Evolutionary conservation across 2,888 invertebrate genomes (phyloP).

Genomic region (Didymodactylos carnosus): DNA sequence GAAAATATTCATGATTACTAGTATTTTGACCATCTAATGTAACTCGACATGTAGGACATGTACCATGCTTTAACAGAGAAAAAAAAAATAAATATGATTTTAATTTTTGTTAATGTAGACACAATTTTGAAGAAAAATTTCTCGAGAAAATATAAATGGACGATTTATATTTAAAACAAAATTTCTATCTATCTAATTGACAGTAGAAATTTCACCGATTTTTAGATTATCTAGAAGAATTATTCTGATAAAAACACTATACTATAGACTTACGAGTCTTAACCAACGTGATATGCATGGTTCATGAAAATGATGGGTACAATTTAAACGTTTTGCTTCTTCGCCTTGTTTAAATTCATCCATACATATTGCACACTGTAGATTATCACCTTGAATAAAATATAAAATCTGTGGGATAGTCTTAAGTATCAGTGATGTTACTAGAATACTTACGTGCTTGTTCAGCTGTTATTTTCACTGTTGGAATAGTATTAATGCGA

Average conservation of each 20-base stretch:
- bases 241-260: too few species aligned
- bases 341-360: constrained; percentile 8
- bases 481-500: constrained; percentile 4
- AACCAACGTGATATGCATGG: constrained; percentile 7
- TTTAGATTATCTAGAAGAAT: too few species aligned
- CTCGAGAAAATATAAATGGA: too few species aligned
- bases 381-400: constrained; percentile 1
- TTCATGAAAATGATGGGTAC: constrained; percentile 13
- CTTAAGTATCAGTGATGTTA: background rate
- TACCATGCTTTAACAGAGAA: constrained; percentile 1
- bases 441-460: background rate
- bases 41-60: constrained; percentile 13
- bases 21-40: constrained; percentile 9
- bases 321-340: constrained; percentile 4
- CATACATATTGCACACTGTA: constrained; percentile 14
- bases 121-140: too few species aligned
- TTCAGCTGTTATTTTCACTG: background rate
- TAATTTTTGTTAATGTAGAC: background rate
- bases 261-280: background rate
- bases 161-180: too few species aligned
- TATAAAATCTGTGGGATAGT: background rate
- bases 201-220: too few species aligned
- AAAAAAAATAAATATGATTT: background rate
- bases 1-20: background rate
- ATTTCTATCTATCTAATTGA: too few species aligned